Conservation (phyloP, 2,888 invertebrate species). For the Amaurobius ferox region DNA sequence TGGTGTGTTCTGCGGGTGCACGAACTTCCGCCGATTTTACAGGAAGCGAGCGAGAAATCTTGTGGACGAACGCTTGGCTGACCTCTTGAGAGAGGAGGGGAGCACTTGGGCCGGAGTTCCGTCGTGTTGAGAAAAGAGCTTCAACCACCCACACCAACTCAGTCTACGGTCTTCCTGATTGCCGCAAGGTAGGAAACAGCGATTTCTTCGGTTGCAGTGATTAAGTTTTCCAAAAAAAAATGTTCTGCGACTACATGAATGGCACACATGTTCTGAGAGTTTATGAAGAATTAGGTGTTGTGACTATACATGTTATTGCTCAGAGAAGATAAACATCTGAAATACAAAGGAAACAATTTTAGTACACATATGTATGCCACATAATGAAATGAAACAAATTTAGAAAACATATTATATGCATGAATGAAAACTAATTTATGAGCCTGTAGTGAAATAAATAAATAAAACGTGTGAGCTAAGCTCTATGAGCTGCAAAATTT, state of each 20-base stretch:
- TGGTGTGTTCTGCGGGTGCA: constrained; percentile 2
- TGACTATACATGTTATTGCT: constrained; percentile 1
- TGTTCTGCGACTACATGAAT: background rate
- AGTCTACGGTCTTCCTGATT: background rate
- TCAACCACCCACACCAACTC: background rate
- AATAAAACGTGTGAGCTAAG: too few species aligned
- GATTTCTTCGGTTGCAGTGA: background rate
- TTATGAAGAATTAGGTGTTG: background rate
- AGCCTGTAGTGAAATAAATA: too few species aligned
- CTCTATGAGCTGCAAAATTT: too few species aligned
- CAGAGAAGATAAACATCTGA: background rate
- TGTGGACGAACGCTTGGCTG: constrained; percentile 47
- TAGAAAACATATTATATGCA: too few species aligned
- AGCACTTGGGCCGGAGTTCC: constrained; percentile 54
- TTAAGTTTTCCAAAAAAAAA: background rate
- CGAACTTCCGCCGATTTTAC: background rate
- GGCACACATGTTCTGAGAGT: background rate
- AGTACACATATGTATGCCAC: background rate
- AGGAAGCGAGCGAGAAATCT: constrained; percentile 5
- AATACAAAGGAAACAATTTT: background rate
- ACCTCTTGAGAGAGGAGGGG: constrained; percentile 11
- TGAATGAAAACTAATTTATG: too few species aligned
- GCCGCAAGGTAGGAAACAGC: background rate
- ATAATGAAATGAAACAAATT: too few species aligned
- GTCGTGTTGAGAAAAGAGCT: constrained; percentile 4